Conservation (phyloP, 1,140 invertebrate species). For the Octopus sinensis region DNA sequence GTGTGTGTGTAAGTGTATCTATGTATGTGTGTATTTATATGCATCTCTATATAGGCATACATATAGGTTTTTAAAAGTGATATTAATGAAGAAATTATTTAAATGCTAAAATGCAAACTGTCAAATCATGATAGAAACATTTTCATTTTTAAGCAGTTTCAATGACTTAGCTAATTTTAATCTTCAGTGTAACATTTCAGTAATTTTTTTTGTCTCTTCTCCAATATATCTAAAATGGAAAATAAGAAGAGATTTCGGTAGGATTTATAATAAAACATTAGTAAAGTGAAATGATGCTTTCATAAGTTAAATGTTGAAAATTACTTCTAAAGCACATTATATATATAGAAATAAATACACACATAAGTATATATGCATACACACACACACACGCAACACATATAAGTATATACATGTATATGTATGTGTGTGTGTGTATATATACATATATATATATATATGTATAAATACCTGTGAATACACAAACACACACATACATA, state of each 20-base stretch:
- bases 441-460: neutral
- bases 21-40: neutral
- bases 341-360: neutral
- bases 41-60: neutral
- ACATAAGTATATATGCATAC: neutral
- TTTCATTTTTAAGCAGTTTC: too few species aligned
- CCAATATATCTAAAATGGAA: too few species aligned
- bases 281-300: too few species aligned
- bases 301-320: too few species aligned
- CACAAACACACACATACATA: neutral
- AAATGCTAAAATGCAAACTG: too few species aligned
- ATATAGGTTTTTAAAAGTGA: neutral
- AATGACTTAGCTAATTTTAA: too few species aligned
- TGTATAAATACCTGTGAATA: neutral
- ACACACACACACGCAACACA: neutral
- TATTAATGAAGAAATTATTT: too few species aligned
- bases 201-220: too few species aligned
- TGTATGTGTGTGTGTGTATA: neutral
- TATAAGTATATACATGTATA: neutral
- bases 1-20: neutral
- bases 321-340: neutral
- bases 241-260: too few species aligned
- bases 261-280: too few species aligned
- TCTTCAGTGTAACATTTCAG: too few species aligned
- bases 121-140: too few species aligned